These are phyloP conservation scores for Rhagium mordax DNA, from an alignment of 2,888 invertebrate genomes.

Conservation along the genomic window DNA sequence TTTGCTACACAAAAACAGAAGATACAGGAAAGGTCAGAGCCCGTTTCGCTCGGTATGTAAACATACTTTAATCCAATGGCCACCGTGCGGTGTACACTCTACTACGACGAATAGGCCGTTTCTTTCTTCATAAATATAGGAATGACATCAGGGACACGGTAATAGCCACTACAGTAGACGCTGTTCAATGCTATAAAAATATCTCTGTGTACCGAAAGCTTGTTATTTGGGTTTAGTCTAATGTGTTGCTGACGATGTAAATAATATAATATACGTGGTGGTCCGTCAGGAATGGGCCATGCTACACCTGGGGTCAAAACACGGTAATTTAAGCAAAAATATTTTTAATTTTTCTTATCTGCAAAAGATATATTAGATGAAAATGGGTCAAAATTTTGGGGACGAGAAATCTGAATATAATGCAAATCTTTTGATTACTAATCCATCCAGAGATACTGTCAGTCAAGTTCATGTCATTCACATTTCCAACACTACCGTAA, in stretches of 20 bases:
- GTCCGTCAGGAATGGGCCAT: too few relatives aligned
- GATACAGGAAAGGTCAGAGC: slow-evolving; percentile 42
- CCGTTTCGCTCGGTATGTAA: slow-evolving; percentile 39
- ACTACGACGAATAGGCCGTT: slow-evolving; percentile 8
- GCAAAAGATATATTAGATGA: too few relatives aligned
- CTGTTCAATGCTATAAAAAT: slow-evolving; percentile 21
- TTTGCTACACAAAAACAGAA: slow-evolving; percentile 11
- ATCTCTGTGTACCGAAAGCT: not conserved
- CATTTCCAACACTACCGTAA: too few relatives aligned
- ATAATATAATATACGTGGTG: not conserved
- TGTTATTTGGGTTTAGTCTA: not conserved
- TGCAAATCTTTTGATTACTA: too few relatives aligned
- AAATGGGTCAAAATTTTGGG: too few relatives aligned
- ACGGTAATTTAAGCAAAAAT: too few relatives aligned
- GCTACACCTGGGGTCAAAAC: too few relatives aligned
- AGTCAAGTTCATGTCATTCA: too few relatives aligned
- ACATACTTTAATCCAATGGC: slow-evolving; percentile 27
- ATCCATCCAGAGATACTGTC: too few relatives aligned
- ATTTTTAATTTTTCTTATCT: too few relatives aligned
- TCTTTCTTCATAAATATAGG: slow-evolving; percentile 43
- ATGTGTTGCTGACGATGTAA: slow-evolving; percentile 1
- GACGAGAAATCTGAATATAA: too few relatives aligned
- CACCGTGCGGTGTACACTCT: slow-evolving; percentile 12
- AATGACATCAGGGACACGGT: slow-evolving; percentile 42
- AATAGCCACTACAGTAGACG: slow-evolving; percentile 9